These are phyloP conservation scores for Macrophya alboannulata DNA, from an alignment of 2,888 invertebrate species.

Conservation along the genomic window DNA sequence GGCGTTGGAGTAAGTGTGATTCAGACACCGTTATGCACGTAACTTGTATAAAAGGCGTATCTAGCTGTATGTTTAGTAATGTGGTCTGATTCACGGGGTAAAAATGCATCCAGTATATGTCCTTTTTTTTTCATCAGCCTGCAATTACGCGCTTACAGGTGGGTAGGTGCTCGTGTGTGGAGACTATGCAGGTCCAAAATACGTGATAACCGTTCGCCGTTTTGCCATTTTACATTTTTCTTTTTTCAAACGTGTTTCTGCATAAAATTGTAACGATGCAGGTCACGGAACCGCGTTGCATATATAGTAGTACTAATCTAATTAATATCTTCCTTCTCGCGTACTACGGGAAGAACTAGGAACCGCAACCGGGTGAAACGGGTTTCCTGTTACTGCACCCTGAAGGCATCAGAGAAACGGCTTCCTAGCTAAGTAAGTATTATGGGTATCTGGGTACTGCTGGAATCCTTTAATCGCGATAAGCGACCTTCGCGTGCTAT, in stretches of 20 bases:
- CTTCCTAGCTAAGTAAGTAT: not conserved
- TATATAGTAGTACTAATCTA: constrained; percentile 32
- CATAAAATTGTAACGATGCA: not conserved
- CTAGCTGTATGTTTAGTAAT: constrained; percentile 33
- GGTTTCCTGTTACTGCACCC: constrained; percentile 21
- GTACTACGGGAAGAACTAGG: not conserved
- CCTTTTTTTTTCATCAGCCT: not conserved
- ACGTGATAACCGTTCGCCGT: too few relatives aligned
- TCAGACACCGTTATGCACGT: constrained; percentile 31
- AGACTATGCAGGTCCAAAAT: too few relatives aligned
- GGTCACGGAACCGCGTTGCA: constrained; percentile 15
- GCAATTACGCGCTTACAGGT: not conserved
- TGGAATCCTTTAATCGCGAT: constrained; percentile 10
- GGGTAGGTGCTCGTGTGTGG: too few relatives aligned
- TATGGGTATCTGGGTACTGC: not conserved
- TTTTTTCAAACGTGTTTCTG: not conserved
- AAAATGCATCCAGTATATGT: not conserved
- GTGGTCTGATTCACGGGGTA: not conserved
- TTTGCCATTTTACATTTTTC: not conserved
- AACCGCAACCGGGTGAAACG: constrained; percentile 45
- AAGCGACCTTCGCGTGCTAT: constrained; percentile 40
- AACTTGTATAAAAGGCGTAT: constrained; percentile 32
- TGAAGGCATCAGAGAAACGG: not conserved
- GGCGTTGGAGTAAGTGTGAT: constrained; percentile 28
- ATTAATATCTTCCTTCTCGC: constrained; percentile 26